phyloP scores from a whole-genome alignment of 2,888 invertebrate genomes.

The Diloba caeruleocephala region DNA sequence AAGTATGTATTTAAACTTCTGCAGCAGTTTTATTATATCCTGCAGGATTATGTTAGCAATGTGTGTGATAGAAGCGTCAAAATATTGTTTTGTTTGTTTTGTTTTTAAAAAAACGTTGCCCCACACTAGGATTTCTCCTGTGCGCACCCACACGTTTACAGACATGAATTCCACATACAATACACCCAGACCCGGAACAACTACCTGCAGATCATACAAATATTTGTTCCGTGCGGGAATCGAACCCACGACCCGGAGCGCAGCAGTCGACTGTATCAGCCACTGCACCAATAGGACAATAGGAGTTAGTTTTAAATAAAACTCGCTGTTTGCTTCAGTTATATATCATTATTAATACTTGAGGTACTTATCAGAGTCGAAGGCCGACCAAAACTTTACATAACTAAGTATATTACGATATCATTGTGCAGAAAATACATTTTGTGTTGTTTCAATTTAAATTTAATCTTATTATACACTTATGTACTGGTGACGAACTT shows the following conservation, averaged over 20 bases:
- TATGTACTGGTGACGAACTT: conserved; percentile 19
- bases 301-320: conserved; percentile 35
- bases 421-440: conserved; percentile 69
- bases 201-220: too few relatives aligned
- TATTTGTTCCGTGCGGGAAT: too few relatives aligned
- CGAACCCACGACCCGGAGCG: too few relatives aligned
- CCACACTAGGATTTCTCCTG: too few relatives aligned
- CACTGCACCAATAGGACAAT: not conserved
- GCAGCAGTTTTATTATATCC: not conserved
- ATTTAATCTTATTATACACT: conserved; percentile 47
- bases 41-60: too few relatives aligned
- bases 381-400: conserved; percentile 55
- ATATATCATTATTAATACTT: conserved; percentile 62
- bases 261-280: too few relatives aligned
- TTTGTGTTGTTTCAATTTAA: conserved; percentile 60
- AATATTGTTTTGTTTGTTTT: too few relatives aligned
- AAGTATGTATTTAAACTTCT: conserved; percentile 26
- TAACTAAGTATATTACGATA: conserved; percentile 52
- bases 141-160: too few relatives aligned
- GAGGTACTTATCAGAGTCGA: conserved; percentile 57
- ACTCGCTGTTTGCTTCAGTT: conserved; percentile 60
- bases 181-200: too few relatives aligned
- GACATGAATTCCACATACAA: too few relatives aligned
- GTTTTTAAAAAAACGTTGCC: too few relatives aligned
- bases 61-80: too few relatives aligned